Base-by-base conservation (phyloP, 2,888 invertebrate species). In the Epistrophe grossulariae region DNA sequence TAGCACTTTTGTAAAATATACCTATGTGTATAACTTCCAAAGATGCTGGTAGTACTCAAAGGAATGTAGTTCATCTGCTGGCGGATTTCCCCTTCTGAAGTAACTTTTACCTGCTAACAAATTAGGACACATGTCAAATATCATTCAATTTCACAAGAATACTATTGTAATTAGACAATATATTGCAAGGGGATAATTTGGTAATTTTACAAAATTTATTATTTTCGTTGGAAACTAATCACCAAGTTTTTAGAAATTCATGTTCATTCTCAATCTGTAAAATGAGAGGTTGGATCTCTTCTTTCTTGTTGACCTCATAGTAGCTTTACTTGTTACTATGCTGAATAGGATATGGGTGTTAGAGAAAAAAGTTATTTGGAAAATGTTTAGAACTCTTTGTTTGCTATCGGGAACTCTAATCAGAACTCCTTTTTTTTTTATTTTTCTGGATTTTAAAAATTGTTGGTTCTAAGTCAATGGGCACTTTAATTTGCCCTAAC, bases 31-130 rank as follows among this genome's bases (percentile, higher is more conserved):
- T 45, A 64, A 68, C 35, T 50, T 48, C 35, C 3, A 68, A 31
- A 68, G 50, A 68, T 68, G 66, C 66, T 68, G 66, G 66, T 84
- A 64, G 64, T 66, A 72, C 80, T 80, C 28, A 48, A 35, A 35
- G 17, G 17, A 50, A 70, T 62, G 19, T 43, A 24, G 24, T 64
- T 78, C 57, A 64, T 78, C 38, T 64, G 43, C 57, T 64, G 59
- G 35, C 5, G 28, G 38, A 77, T 64, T 64, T 73, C 13, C 11
- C 9, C 10, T 31, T 66, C 43, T 15, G n/a, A 38, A 38, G 17
- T 17, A 35, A 10, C 57, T 9, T 35, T 35, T 62, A 43, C 62
- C 43, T 62, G 24, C 9, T 62, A 24, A 38, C 38, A 57, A 59
- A 59, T 40, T 40, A 35, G 57, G 57, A 59, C 31, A 31, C 10